Conservation (phyloP, 2,797 vertebrate genomes). For the Mallotus villosus region DNA sequence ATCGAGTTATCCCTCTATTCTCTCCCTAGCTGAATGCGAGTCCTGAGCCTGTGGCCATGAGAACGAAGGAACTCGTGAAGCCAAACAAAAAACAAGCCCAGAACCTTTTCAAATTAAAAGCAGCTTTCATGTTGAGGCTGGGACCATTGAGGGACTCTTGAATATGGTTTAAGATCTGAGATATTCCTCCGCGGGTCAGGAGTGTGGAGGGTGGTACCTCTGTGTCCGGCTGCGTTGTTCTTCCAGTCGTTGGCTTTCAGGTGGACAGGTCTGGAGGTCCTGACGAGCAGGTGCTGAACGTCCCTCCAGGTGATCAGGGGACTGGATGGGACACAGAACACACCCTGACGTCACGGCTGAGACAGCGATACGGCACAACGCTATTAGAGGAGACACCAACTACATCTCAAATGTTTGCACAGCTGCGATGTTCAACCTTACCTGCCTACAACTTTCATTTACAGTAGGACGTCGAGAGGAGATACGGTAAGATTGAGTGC, state of each 20-base stretch:
- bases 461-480: too few relatives aligned
- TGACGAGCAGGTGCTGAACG: slow-evolving; percentile 85
- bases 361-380: background rate
- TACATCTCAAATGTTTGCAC: too few relatives aligned
- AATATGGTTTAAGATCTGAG: background rate
- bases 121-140: background rate
- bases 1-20: background rate
- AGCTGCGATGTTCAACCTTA: too few relatives aligned
- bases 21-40: background rate
- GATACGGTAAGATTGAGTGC: too few relatives aligned
- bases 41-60: background rate
- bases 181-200: background rate
- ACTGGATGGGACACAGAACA: slow-evolving; percentile 55
- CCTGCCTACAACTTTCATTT: too few relatives aligned
- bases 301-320: slow-evolving; percentile 86
- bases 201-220: slow-evolving; percentile 66
- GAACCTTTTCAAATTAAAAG: background rate
- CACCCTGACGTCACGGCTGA: background rate
- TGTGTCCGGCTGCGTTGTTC: slow-evolving; percentile 79
- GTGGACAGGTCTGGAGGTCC: slow-evolving; percentile 77
- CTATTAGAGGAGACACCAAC: background rate
- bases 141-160: background rate
- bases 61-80: background rate
- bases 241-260: slow-evolving; percentile 87
- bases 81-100: background rate